Percentiles rank a stretch among this genome's conserved stretches.
Evolutionary conservation across 2,888 invertebrate species (phyloP).

Genomic region (Pristionchus exspectatus): DNA sequence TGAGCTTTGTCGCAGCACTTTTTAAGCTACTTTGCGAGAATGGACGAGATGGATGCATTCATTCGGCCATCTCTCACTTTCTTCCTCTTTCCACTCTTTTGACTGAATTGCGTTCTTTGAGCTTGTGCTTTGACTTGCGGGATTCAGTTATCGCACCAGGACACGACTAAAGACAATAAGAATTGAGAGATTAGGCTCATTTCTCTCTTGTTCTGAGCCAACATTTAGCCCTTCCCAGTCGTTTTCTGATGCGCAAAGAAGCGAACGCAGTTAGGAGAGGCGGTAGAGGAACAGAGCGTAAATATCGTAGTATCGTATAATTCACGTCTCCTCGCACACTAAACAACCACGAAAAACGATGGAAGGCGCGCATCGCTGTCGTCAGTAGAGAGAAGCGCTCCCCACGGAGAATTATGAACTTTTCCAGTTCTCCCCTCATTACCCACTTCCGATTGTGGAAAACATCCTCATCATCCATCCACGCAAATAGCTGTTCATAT

Average conservation of each 20-base stretch:
- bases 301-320: constrained; percentile 18
- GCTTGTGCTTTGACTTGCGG: not conserved
- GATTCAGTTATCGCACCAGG: not conserved
- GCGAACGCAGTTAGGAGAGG: not conserved
- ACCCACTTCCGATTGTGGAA: not conserved
- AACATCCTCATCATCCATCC: too few species aligned
- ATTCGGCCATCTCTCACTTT: not conserved
- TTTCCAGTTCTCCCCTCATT: not conserved
- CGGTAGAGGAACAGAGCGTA: not conserved
- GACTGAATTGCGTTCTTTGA: not conserved
- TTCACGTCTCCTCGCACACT: not conserved
- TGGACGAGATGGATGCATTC: not conserved
- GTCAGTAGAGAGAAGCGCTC: not conserved
- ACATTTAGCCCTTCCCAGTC: not conserved
- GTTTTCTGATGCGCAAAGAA: not conserved
- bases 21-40: not conserved
- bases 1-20: constrained; percentile 14
- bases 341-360: not conserved
- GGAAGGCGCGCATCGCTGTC: not conserved
- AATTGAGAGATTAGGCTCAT: not conserved
- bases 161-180: not conserved
- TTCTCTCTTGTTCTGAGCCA: not conserved
- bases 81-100: not conserved
- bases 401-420: not conserved
- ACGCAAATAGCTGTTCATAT: too few species aligned